Conservation (phyloP, 1,140 invertebrate genomes). For the Luehdorfia chinensis region DNA sequence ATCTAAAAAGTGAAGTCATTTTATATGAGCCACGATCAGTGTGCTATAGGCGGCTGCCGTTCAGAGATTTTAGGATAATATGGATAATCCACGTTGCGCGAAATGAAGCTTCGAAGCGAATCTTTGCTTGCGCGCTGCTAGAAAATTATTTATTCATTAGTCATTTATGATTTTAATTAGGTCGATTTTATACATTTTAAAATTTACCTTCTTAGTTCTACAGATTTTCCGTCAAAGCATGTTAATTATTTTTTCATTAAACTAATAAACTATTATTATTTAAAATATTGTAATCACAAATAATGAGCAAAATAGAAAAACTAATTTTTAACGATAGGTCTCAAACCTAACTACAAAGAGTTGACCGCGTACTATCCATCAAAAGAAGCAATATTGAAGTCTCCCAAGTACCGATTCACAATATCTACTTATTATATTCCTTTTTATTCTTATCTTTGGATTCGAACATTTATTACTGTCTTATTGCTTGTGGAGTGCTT, state of each 20-base stretch:
- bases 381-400: constrained; percentile 58
- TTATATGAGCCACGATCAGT: constrained; percentile 48
- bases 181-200: not conserved
- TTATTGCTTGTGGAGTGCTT: constrained; percentile 70
- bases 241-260: too few species aligned
- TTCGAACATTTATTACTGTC: constrained; percentile 74
- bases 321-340: constrained; percentile 32
- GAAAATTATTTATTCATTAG: constrained; percentile 60
- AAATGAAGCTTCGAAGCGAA: constrained; percentile 47
- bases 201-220: too few species aligned
- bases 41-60: constrained; percentile 38
- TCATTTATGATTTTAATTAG: constrained; percentile 27
- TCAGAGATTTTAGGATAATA: constrained; percentile 63
- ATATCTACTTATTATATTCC: constrained; percentile 71
- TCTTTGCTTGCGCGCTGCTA: constrained; percentile 39
- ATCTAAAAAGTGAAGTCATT: constrained; percentile 51
- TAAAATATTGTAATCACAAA: not conserved
- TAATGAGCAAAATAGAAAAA: not conserved
- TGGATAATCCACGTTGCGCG: constrained; percentile 54
- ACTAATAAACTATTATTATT: not conserved
- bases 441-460: constrained; percentile 68
- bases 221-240: too few species aligned
- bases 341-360: constrained; percentile 34
- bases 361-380: constrained; percentile 34
- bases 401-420: constrained; percentile 56